These are phyloP conservation scores for Chymomyza caudatula DNA, from an alignment of 2,888 invertebrate genomes.

Conservation along the genomic window DNA sequence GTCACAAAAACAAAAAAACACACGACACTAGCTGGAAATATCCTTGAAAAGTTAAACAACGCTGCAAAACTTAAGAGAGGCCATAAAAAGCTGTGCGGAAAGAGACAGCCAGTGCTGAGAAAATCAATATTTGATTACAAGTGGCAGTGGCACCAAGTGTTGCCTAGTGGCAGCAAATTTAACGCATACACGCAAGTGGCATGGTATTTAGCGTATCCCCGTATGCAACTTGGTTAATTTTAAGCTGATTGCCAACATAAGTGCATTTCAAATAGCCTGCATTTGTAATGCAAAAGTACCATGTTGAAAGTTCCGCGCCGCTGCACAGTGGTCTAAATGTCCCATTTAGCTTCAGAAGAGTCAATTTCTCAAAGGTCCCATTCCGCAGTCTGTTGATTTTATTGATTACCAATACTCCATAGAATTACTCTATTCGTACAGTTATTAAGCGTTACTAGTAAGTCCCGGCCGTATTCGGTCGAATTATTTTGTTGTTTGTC, in stretches of 20 bases:
- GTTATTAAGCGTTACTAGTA: too few species aligned
- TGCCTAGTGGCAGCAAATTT: conserved; percentile 35
- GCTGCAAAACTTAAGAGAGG: conserved; percentile 6
- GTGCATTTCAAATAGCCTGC: conserved; percentile 42
- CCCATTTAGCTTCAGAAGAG: too few species aligned
- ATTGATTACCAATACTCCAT: too few species aligned
- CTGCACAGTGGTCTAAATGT: background rate
- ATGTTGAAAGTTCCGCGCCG: background rate
- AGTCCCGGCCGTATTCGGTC: too few species aligned
- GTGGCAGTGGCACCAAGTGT: conserved; percentile 13
- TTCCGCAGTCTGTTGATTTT: too few species aligned
- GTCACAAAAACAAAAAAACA: conserved; percentile 7
- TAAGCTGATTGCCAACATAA: conserved; percentile 61
- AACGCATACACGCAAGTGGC: conserved; percentile 41
- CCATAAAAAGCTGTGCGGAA: too few species aligned
- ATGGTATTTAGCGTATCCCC: conserved; percentile 43
- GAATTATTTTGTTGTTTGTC: too few species aligned
- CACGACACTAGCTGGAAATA: conserved; percentile 9
- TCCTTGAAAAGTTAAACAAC: conserved; percentile 20
- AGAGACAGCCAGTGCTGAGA: background rate
- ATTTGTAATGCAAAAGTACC: background rate
- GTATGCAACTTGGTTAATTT: conserved; percentile 61
- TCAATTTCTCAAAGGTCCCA: too few species aligned
- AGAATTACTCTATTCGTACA: too few species aligned
- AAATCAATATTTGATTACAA: conserved; percentile 58